Evolutionary conservation across 2,888 invertebrate genomes (phyloP).

Genomic region (Bellardia bayeri): DNA sequence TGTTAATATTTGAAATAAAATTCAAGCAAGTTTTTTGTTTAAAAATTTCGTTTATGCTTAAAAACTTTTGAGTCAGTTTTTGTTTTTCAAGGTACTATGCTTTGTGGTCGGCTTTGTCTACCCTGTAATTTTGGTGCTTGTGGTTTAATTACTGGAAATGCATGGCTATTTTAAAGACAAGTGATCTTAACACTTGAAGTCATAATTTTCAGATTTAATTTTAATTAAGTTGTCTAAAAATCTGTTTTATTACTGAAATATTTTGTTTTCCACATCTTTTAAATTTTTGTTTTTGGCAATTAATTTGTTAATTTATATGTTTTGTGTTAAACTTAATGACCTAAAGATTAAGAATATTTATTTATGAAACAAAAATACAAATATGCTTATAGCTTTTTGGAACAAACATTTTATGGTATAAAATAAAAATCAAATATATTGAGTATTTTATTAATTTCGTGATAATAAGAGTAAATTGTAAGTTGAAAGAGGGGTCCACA

Average conservation of each 20-base stretch:
- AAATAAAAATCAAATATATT: conserved; percentile 11
- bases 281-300: conserved; percentile 48
- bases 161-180: conserved; percentile 14
- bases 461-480: neutral
- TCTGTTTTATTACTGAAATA: conserved; percentile 22
- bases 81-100: neutral
- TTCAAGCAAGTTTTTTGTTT: no score
- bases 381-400: neutral
- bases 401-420: conserved; percentile 16
- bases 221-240: conserved; percentile 62
- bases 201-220: conserved; percentile 59
- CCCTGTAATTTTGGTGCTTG: neutral
- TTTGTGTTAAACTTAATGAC: conserved; percentile 63
- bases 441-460: conserved; percentile 24
- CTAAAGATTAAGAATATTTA: conserved; percentile 59
- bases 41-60: no score
- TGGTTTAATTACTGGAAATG: neutral
- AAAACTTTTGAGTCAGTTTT: no score
- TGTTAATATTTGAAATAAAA: no score
- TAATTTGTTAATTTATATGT: conserved; percentile 71
- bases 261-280: conserved; percentile 35
- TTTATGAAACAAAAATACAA: neutral
- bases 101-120: neutral
- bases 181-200: conserved; percentile 59
- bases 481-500: no score